phyloP scores from a whole-genome alignment of 1,140 invertebrate species.

The Heliothis subflexa region DNA sequence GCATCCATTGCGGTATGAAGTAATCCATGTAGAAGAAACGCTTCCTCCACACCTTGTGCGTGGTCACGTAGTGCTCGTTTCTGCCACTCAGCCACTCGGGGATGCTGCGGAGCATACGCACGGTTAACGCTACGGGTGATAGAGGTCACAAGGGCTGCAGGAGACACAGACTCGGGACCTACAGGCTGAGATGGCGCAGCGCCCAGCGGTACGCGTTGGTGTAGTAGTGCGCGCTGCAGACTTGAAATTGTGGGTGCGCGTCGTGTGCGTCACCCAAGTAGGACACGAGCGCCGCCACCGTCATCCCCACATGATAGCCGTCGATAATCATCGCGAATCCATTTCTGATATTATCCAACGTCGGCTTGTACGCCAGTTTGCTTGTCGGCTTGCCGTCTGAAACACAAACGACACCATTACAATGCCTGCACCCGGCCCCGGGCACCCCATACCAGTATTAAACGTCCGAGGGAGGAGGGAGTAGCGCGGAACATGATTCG shows the following conservation, averaged over 20 bases:
- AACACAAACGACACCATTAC: background rate
- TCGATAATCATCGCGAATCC: slow-evolving; percentile 63
- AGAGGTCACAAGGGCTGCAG: background rate
- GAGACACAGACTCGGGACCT: slow-evolving; percentile 44
- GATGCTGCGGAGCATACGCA: background rate
- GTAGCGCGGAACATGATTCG: too few relatives aligned
- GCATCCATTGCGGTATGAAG: background rate
- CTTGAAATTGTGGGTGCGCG: slow-evolving; percentile 63
- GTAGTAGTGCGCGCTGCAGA: slow-evolving; percentile 66
- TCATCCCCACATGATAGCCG: slow-evolving; percentile 64
- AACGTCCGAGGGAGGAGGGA: too few relatives aligned
- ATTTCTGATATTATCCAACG: slow-evolving; percentile 52
- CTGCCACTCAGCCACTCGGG: slow-evolving; percentile 1
- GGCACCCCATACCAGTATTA: background rate
- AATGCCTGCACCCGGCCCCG: background rate
- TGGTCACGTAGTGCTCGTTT: background rate
- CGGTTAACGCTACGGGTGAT: background rate
- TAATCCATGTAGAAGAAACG: slow-evolving; percentile 7
- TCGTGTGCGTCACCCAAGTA: slow-evolving; percentile 47
- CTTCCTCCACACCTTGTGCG: slow-evolving; percentile 22
- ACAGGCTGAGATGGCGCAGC: slow-evolving; percentile 69
- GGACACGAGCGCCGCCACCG: slow-evolving; percentile 55
- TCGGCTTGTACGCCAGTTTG: slow-evolving; percentile 47
- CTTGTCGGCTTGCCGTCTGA: background rate
- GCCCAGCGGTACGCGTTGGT: slow-evolving; percentile 69